Base-by-base conservation (phyloP, 1,140 invertebrate species). In the Dreissena polymorpha region DNA sequence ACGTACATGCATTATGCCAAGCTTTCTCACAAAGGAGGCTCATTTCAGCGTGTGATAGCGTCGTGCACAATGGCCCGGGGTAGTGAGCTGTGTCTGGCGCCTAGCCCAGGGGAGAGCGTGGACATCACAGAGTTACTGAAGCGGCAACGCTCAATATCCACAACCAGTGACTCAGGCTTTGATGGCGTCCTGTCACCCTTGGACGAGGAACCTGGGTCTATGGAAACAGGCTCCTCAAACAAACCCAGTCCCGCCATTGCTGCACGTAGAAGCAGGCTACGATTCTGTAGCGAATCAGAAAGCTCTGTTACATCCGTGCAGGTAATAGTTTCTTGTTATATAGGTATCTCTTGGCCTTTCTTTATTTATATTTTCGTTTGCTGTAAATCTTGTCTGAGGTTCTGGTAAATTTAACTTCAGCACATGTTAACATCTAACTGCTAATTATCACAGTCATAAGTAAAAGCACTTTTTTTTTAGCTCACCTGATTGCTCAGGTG, bases 21-120 rank as follows among this genome's bases (percentile, higher is more conserved):
- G 39, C 8, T 39, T 39, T 5, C 39, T 8, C 39, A 39, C 3
- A 39, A 39, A n/a, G 3, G 39, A 39, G 39, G 39, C 64, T 12
- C 65, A 23, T 80, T 80, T 18, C 64, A 83, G 80, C 13, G 23
- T 6, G 16, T 64, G 60, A 39, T 68, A n/a, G 80, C 80, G 7
- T 70, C 80, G 1, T 83, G 84, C 64, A 94, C 93, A 27, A 87
- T 89, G 50, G 88, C 93, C 8, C 88, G 93, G 29, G 93, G 93
- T 14, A 90, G 89, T 53, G 93, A 93, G 86, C 71, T 91, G 3
- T 93, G 92, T 63, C 57, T 91, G n/a, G 89, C 88, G 39, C 87
- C 89, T n/a, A 88, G 87, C 7, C 86, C 88, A 0, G 86, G 79
- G 25, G 90, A 91, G 18, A 86, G 82, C 21, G 73, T 91, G 50